Evolutionary conservation across 92 coral and sea anemone genomes (phyloP), one percentile per base, ranked within the genome.

Genomic region (Porites divaricata): DNA sequence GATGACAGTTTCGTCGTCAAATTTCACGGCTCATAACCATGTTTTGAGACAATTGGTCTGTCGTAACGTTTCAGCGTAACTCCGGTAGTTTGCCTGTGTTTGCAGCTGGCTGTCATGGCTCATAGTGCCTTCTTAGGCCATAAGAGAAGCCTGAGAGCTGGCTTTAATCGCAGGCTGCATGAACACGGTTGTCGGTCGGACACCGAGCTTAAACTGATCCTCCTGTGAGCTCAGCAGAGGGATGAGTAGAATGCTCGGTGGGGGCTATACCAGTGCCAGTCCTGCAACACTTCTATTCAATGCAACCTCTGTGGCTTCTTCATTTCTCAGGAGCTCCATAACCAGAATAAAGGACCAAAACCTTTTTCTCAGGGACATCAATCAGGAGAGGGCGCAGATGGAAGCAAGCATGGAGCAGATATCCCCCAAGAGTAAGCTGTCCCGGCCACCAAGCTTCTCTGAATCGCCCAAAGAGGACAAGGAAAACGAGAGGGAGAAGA

Each of bases 321-420:
- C 87, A 74, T 75, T 82, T 81, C 86, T 52, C 81, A 96, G 99
- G 94, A 92, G 97, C 84, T 96, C 99, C 61, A 96, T 96, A 86
- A 96, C 99, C 70, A 91, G 99, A 75, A 96, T 96, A 67, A 96
- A 96, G 87, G 99, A 96, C 86, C 97, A 92, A 65, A 93, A 95
- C 79, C 78, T 96, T 63, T 95, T 92, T 84, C 91, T 92, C 87
- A 91, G 91, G 48, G 99, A 96, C 84, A 95, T 95, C 72, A 90
- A 87, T 72, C 95, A 96, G 81, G 99, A 96, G 74, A 89, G 98
- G 25, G 93, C 92, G 11, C 68, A 81, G 79, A 84, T 93, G 73
- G 93, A 88, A 48, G 95, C 94, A 15, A 90, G 92, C 79, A 81
- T 79, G 77, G 98, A 93, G 24, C 81, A 85, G 75, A 72, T 58